Base-by-base conservation (phyloP, 2,113 vertebrate genomes). In the Mesocricetus auratus region DNA sequence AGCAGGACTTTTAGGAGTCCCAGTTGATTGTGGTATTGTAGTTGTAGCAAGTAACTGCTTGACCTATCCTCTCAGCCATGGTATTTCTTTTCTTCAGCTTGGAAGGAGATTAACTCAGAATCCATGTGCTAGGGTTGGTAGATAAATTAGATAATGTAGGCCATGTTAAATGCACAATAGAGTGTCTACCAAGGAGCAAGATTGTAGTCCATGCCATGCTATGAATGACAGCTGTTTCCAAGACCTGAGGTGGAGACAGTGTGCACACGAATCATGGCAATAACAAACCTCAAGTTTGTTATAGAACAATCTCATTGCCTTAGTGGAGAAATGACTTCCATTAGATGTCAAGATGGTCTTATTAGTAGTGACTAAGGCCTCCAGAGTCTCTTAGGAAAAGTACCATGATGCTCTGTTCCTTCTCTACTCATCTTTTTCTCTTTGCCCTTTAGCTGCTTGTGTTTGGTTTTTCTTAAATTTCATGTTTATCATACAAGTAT, bases 261-360 rank as follows among this genome's bases (percentile, higher is more conserved):
- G 19, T 8, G 64, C 29, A 12, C 89, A 17, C n/a, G 90, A 95
- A 16, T 36, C 42, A 12, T 33, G 5, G 12, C 68, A 91, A 73
- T 47, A 81, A 95, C 39, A 64, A 93, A 86, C 68, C 45, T 74
- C 91, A 86, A 53, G 12, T 24, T 88, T 91, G 3, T 31, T 77
- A 24, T 5, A 58, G 83, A 33, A 17, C 42, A 71, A 9, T 24
- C 74, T 31, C 15, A 5, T 62, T 89, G 71, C 47, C 62, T 24
- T 22, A 93, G 75, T 50, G 9, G 24, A 91, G 33, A 71, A 68
- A 77, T 7, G 42, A 15, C 56, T 33, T 78, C 1, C 31, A 17
- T 60, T 68, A 53, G 71, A 33, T 83, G n/a, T 83, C 13, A 83
- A 36, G n/a, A 56, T n/a, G 8, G 31, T 56, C 16, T 53, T 79